Percentiles rank a stretch among this genome's conserved stretches.
Conservation (phyloP, 2,113 vertebrate genomes). For the Galeopterus variegatus region DNA sequence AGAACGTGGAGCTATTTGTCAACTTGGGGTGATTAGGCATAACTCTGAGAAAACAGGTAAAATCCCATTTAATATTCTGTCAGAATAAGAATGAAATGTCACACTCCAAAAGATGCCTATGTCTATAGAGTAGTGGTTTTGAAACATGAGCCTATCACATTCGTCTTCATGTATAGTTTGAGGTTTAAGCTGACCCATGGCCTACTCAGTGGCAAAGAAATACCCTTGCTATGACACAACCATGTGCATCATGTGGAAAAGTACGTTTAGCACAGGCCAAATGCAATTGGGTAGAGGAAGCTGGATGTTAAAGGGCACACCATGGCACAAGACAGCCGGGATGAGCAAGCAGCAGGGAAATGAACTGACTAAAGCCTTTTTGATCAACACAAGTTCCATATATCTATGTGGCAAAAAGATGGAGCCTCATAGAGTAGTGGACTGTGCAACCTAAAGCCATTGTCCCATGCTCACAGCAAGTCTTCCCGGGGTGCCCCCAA, state of each 20-base stretch:
- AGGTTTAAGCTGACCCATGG: not conserved
- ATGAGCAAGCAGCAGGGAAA: not conserved
- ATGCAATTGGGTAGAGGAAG: not conserved
- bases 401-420: not conserved
- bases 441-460: not conserved
- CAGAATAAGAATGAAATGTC: not conserved
- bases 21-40: not conserved
- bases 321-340: not conserved
- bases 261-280: not conserved
- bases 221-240: not conserved
- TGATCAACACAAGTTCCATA: not conserved
- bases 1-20: not conserved
- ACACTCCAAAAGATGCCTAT: not conserved
- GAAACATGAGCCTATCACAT: not conserved
- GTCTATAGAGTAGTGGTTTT: not conserved
- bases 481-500: not conserved
- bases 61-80: not conserved
- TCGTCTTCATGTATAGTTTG: not conserved
- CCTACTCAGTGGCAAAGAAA: not conserved
- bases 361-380: not conserved
- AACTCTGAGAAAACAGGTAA: constrained; percentile 12
- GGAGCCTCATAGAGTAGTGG: not conserved
- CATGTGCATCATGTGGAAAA: fast-evolving
- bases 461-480: fast-evolving
- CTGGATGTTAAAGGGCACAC: not conserved